A percentile compares a stretch with the other conserved stretches of the same genome.
Evolutionary conservation across 2,888 invertebrate species (phyloP).

Genomic region (Chrysina gloriosa): DNA sequence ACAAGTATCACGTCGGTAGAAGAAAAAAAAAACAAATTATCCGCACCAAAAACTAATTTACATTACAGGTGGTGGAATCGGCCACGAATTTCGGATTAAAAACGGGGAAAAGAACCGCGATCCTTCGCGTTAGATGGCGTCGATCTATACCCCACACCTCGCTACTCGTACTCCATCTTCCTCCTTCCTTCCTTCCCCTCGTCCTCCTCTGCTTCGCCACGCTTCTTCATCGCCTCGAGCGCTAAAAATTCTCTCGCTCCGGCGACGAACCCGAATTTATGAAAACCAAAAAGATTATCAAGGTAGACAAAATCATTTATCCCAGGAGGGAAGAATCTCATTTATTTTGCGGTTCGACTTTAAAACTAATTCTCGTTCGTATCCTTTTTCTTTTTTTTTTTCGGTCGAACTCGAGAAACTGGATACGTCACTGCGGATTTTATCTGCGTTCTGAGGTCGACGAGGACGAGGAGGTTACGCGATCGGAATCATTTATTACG

Average conservation of each 20-base stretch:
- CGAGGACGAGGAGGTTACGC: slow-evolving; percentile 1
- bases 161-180: neutral
- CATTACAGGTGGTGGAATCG: neutral
- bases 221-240: neutral
- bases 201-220: neutral
- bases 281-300: slow-evolving; percentile 40
- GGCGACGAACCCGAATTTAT: slow-evolving; percentile 25
- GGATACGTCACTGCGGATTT: slow-evolving; percentile 35
- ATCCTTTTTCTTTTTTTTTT: no score
- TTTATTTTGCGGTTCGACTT: slow-evolving; percentile 41
- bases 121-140: neutral
- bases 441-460: slow-evolving; percentile 9
- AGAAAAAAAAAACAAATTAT: slow-evolving; percentile 14
- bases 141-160: neutral
- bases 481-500: slow-evolving; percentile 35
- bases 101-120: neutral
- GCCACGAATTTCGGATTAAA: slow-evolving; percentile 5
- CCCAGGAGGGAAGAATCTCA: slow-evolving; percentile 39
- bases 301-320: slow-evolving; percentile 42
- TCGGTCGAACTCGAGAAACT: slow-evolving; percentile 28
- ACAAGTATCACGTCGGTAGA: neutral
- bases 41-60: neutral
- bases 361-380: slow-evolving; percentile 42
- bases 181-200: neutral
- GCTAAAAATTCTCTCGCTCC: slow-evolving; percentile 1